Percentiles rank a stretch among this genome's conserved stretches.
These are phyloP conservation scores for Circaetus gallicus DNA, from an alignment of 2,113 vertebrate genomes.

Conservation along the genomic window DNA sequence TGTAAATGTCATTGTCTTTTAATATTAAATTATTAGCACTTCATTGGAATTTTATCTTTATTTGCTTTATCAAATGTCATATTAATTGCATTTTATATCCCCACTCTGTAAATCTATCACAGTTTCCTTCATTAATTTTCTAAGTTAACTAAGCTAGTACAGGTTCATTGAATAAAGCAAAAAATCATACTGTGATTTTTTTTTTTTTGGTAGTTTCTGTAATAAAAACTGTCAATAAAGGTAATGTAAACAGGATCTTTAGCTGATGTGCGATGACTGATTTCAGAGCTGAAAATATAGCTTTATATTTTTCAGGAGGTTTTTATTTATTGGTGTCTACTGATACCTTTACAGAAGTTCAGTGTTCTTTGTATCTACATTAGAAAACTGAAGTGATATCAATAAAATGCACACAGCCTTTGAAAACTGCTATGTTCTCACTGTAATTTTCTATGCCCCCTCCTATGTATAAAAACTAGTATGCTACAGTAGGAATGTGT, in stretches of 20 bases:
- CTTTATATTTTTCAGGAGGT: not conserved
- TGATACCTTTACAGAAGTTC: not conserved
- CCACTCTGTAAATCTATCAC: not conserved
- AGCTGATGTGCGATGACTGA: not conserved
- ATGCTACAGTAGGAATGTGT: not conserved
- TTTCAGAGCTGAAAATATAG: not conserved
- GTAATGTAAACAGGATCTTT: not conserved
- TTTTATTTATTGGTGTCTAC: not conserved
- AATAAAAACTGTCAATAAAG: not conserved
- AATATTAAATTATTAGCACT: constrained; percentile 37
- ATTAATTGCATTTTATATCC: constrained; percentile 43
- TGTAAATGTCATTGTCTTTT: not conserved
- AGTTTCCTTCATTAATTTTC: constrained; percentile 25
- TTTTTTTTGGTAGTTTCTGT: not conserved
- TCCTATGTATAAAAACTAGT: fast-evolving
- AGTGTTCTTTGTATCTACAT: not conserved
- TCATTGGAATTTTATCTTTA: constrained; percentile 39
- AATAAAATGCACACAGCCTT: not conserved
- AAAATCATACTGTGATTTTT: not conserved
- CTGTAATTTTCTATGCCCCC: not conserved
- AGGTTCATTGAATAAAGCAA: not conserved
- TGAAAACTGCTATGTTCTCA: not conserved
- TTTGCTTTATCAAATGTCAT: constrained; percentile 50
- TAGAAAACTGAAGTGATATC: not conserved
- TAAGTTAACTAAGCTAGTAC: not conserved